A percentile compares a stretch with the other conserved stretches of the same genome.
Conservation (phyloP, 2,888 invertebrate genomes). For the Cryptocephalus moraei region DNA sequence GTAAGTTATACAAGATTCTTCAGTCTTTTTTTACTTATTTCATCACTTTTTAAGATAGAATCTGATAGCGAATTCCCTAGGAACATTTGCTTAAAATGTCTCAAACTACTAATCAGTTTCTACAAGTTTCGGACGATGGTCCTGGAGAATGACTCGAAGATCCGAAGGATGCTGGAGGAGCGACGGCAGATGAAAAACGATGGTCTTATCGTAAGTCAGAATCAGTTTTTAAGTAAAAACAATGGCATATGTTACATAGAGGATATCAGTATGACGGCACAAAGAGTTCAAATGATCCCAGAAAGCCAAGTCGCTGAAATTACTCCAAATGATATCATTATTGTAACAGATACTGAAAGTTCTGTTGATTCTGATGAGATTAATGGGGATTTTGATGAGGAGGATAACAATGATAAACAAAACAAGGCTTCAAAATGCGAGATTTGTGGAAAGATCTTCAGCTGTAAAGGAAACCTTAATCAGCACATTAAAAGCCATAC, state of each 20-base stretch:
- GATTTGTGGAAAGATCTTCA: slow-evolving; percentile 22
- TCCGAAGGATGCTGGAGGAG: slow-evolving; percentile 10
- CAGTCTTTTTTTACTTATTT: not conserved
- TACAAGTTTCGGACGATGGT: slow-evolving; percentile 20
- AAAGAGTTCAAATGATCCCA: slow-evolving; percentile 5
- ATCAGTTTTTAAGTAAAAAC: too few species aligned
- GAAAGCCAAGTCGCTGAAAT: not conserved
- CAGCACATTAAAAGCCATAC: slow-evolving; percentile 22
- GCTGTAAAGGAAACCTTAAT: slow-evolving; percentile 20
- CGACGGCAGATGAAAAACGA: not conserved
- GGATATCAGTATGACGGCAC: not conserved
- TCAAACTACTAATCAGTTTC: slow-evolving; percentile 15
- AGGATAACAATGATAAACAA: slow-evolving; percentile 1
- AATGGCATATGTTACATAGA: not conserved
- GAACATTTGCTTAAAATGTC: slow-evolving; percentile 21
- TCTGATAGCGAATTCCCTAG: slow-evolving; percentile 19
- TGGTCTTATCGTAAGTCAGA: too few species aligned
- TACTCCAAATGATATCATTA: slow-evolving; percentile 5
- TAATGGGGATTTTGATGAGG: not conserved
- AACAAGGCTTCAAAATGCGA: slow-evolving; percentile 20
- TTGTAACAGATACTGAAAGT: slow-evolving; percentile 9
- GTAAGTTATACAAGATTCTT: too few species aligned
- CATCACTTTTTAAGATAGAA: slow-evolving; percentile 14
- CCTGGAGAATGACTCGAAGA: slow-evolving; percentile 16
- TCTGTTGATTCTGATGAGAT: slow-evolving; percentile 4